Evolutionary conservation across 2,888 invertebrate species (phyloP).

Genomic region (Cerastis rubricosa): DNA sequence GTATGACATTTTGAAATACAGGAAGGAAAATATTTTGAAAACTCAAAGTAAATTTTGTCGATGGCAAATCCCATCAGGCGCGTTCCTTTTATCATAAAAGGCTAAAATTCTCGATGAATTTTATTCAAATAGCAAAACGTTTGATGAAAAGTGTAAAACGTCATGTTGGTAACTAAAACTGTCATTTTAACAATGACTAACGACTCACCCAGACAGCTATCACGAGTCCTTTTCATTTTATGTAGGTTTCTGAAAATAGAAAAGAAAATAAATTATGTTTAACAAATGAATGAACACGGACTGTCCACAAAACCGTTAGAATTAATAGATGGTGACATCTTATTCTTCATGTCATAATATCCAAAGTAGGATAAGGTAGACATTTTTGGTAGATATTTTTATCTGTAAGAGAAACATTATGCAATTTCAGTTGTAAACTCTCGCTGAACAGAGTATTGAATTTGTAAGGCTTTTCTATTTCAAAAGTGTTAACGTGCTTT

Average conservation of each 20-base stretch:
- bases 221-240: background rate
- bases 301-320: conserved; percentile 4
- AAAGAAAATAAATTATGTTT: conserved; percentile 3
- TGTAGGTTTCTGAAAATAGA: conserved; percentile 21
- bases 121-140: background rate
- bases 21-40: background rate
- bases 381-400: background rate
- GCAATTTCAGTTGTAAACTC: background rate
- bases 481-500: background rate
- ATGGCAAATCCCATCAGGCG: background rate
- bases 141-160: conserved; percentile 11
- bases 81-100: background rate
- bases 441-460: background rate
- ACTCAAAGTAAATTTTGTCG: background rate
- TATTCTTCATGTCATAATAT: conserved; percentile 10
- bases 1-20: background rate
- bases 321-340: conserved; percentile 10
- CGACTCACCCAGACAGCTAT: conserved; percentile 8
- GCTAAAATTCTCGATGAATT: background rate
- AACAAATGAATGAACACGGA: conserved; percentile 31
- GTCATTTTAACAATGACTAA: conserved; percentile 34
- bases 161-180: conserved; percentile 12
- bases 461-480: background rate
- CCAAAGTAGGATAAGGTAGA: background rate
- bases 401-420: too few species aligned